phyloP scores from a whole-genome alignment of 2,888 invertebrate genomes.

The Hirtodrosophila histrioides region DNA sequence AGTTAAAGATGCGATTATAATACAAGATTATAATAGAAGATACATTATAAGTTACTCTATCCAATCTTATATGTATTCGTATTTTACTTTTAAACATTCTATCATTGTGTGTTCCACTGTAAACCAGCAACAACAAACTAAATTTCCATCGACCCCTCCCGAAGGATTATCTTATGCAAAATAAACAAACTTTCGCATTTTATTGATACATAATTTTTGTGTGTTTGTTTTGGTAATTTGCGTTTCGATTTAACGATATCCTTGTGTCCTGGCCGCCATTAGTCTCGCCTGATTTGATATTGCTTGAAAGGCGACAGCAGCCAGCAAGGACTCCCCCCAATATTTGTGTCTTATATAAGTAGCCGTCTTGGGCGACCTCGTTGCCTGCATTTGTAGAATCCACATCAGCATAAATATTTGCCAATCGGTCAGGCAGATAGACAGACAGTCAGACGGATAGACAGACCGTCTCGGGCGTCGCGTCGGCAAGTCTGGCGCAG shows the following conservation, averaged over 20 bases:
- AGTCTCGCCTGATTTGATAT: slow-evolving; percentile 42
- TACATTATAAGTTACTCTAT: no score
- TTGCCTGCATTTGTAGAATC: slow-evolving; percentile 24
- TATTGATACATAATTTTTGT: slow-evolving; percentile 39
- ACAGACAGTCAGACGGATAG: slow-evolving; percentile 16
- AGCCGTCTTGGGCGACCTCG: slow-evolving; percentile 36
- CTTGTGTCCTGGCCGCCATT: slow-evolving; percentile 41
- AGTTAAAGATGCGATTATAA: no score
- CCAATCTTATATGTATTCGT: no score
- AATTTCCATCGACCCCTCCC: background rate
- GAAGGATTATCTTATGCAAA: slow-evolving; percentile 21
- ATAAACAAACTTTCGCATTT: slow-evolving; percentile 41
- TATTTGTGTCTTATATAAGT: slow-evolving; percentile 50
- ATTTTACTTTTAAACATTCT: background rate
- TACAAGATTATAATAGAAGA: no score
- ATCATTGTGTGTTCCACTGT: slow-evolving; percentile 4
- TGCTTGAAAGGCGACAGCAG: slow-evolving; percentile 28
- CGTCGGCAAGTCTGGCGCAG: slow-evolving; percentile 54
- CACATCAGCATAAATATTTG: slow-evolving; percentile 65
- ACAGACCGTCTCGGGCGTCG: slow-evolving; percentile 39
- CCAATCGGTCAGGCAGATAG: slow-evolving; percentile 42
- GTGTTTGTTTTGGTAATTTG: slow-evolving; percentile 49
- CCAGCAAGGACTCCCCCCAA: background rate
- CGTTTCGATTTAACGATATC: slow-evolving; percentile 39
- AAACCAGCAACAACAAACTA: background rate